phyloP scores from a whole-genome alignment of 2,113 vertebrate genomes.

The Pelvicachromis taeniatus region DNA sequence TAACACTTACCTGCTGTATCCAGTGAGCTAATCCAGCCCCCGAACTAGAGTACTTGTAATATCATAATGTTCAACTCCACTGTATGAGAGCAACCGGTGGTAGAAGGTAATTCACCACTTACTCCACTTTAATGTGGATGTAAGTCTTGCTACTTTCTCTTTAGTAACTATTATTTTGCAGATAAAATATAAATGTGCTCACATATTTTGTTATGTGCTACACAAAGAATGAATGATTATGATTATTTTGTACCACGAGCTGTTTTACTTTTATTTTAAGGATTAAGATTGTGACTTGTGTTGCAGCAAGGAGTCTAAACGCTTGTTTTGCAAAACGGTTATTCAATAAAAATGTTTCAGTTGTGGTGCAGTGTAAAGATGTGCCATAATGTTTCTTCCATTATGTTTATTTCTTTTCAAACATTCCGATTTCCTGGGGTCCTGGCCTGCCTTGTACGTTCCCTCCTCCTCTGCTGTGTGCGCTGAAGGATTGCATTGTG shows the following conservation, averaged over 20 bases:
- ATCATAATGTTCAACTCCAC: neutral
- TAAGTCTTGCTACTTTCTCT: neutral
- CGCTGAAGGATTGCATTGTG: slow-evolving; percentile 1
- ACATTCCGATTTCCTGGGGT: neutral
- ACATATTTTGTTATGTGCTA: neutral
- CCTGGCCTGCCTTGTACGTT: rapidly evolving
- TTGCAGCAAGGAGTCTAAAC: neutral
- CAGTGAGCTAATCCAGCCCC: neutral
- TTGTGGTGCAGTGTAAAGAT: neutral
- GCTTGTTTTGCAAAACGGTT: neutral
- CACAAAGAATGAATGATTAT: neutral
- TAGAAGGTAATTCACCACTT: neutral
- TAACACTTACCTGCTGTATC: neutral
- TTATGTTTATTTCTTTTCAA: neutral
- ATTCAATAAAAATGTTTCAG: neutral
- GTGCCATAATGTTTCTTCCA: neutral
- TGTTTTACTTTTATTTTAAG: neutral
- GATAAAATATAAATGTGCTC: neutral
- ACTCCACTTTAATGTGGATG: neutral
- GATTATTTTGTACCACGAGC: neutral
- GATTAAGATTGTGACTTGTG: neutral
- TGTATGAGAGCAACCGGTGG: neutral
- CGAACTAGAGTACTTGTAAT: neutral
- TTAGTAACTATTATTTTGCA: neutral
- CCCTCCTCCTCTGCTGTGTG: neutral